These are phyloP conservation scores for Calosoma granatense DNA, from an alignment of 1,140 invertebrate species.

Conservation along the genomic window DNA sequence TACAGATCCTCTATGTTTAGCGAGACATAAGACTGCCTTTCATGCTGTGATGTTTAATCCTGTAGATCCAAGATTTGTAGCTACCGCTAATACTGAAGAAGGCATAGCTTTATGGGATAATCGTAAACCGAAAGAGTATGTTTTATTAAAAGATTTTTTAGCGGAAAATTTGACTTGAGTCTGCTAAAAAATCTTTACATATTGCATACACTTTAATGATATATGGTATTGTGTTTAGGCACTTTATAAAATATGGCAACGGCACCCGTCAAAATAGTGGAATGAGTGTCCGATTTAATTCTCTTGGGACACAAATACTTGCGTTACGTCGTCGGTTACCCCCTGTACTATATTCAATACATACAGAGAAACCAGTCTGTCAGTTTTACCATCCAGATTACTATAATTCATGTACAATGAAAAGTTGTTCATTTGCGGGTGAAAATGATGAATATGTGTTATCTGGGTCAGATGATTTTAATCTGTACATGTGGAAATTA, in stretches of 20 bases:
- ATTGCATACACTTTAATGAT: not conserved
- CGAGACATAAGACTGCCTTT: slow-evolving; percentile 61
- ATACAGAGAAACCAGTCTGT: slow-evolving; percentile 54
- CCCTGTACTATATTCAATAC: slow-evolving; percentile 69
- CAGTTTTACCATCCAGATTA: slow-evolving; percentile 88
- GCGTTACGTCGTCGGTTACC: slow-evolving; percentile 72
- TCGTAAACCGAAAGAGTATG: slow-evolving; percentile 69
- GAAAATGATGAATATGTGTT: slow-evolving; percentile 78
- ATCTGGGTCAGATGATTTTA: slow-evolving; percentile 91
- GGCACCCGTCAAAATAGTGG: slow-evolving; percentile 61
- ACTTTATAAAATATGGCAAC: slow-evolving; percentile 59
- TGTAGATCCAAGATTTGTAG: slow-evolving; percentile 64
- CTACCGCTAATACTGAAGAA: slow-evolving; percentile 81
- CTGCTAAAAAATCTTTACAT: no score
- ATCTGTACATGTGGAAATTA: slow-evolving; percentile 89
- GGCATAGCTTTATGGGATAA: slow-evolving; percentile 85
- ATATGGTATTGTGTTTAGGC: slow-evolving; percentile 35
- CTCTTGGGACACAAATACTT: slow-evolving; percentile 65
- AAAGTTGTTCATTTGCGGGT: slow-evolving; percentile 91
- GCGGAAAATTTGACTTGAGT: no score
- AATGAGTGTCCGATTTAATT: slow-evolving; percentile 86
- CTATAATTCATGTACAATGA: slow-evolving; percentile 95
- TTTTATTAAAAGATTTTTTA: no score
- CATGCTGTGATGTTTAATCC: slow-evolving; percentile 90
- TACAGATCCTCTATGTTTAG: slow-evolving; percentile 51